Percentiles rank a stretch among this genome's conserved stretches.
phyloP scores from a whole-genome alignment of 2,888 invertebrate species.

The Pristionchus japonicus region DNA sequence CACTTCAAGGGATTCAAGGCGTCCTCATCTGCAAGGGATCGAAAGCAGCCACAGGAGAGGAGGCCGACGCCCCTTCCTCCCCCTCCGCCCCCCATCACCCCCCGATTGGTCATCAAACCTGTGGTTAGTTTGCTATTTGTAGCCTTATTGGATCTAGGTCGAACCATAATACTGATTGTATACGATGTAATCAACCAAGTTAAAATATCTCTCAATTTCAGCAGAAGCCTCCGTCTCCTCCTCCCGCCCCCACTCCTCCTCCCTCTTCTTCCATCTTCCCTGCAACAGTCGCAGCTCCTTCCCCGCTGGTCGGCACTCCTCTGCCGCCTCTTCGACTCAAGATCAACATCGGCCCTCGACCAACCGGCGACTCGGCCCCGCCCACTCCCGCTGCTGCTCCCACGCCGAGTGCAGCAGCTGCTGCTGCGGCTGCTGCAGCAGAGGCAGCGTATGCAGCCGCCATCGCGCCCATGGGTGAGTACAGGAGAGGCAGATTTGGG shows the following conservation, averaged over 20 bases:
- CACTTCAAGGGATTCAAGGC: too few relatives aligned
- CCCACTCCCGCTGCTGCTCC: not conserved
- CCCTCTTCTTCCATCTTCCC: not conserved
- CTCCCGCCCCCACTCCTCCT: not conserved
- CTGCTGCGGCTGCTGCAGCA: not conserved
- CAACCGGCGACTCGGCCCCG: not conserved
- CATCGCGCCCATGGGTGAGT: constrained; percentile 1
- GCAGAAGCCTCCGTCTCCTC: not conserved
- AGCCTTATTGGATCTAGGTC: too few relatives aligned
- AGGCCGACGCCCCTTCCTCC: not conserved
- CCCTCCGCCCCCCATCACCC: not conserved
- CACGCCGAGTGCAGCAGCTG: not conserved
- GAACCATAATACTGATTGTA: too few relatives aligned
- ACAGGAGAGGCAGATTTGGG: too few relatives aligned
- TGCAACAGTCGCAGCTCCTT: not conserved
- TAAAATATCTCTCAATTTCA: not conserved
- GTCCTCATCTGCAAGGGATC: too few relatives aligned
- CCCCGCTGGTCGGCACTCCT: not conserved
- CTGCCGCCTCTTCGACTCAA: constrained; percentile 31
- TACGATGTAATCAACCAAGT: too few relatives aligned
- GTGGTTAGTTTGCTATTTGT: too few relatives aligned
- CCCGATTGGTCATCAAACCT: not conserved
- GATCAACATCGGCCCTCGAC: constrained; percentile 27
- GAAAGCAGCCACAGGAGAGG: not conserved
- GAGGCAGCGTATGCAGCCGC: not conserved